Base-by-base conservation (phyloP, 2,113 vertebrate genomes). In the Microcebus murinus region DNA sequence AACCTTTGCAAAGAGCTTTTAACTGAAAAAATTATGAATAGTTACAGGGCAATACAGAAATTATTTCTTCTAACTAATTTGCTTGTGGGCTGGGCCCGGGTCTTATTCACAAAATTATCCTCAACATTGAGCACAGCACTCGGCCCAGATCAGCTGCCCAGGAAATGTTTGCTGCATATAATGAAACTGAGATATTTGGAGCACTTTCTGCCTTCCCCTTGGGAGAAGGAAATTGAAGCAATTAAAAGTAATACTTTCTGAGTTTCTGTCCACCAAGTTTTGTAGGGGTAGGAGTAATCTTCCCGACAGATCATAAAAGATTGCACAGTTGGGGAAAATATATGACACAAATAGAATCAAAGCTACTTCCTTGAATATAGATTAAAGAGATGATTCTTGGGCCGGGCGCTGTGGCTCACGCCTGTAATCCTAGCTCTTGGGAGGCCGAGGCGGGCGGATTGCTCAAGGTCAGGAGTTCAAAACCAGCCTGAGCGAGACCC, bases 161-260 rank as follows among this genome's bases (percentile, higher is more conserved):
- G 39, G 39, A 61, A 48, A 36, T 57, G 55, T 39, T 81, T 94
- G 45, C 83, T 63, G 36, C 92, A 90, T 90, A 36, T 87, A 17
- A 61, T 12, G 15, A 71, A 95, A 89, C 50, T 70, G 29, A 90
- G 80, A 48, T 34, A 95, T 29, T 88, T 65, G 59, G 94, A 50
- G 63, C 18, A 29, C 29, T 77, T 94, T 77, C 42, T 94, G 27
- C 39, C 52, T 90, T 92, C 82, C 82, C 13, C 31, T 34, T 80
- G 45, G 70, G 71, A 95, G 57, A 86, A 84, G 42, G 52, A 90
- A 90, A 79, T 63, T 70, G 36, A 92, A 94, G 21, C 55, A 86
- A 95, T 86, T 93, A 61, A 55, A 85, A 36, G 31, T 79, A 67
- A 45, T 52, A 11, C 4, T 25, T 34, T 90, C 4, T 67, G 48